A percentile compares a stretch with the other conserved stretches of the same genome.
phyloP scores from a whole-genome alignment of 2,113 vertebrate species.

The Entosphenus tridentatus region DNA sequence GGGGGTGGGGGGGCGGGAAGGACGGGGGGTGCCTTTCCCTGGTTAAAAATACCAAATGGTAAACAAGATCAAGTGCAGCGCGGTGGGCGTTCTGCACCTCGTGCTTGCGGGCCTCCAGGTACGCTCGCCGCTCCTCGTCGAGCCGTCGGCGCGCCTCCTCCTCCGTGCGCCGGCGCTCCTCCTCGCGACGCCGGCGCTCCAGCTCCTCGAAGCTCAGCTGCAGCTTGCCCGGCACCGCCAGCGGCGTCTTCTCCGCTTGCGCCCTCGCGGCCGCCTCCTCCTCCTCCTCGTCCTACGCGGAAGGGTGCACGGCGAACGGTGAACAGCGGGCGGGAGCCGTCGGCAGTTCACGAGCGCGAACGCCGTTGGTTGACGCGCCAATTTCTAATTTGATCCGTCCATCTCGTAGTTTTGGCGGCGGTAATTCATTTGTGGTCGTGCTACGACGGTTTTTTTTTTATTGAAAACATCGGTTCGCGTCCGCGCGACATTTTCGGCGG shows the following conservation, averaged over 20 bases:
- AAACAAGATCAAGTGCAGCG: neutral
- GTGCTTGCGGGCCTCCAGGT: constrained; percentile 70
- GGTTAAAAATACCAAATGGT: neutral
- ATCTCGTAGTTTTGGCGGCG: too few relatives aligned
- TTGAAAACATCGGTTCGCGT: too few relatives aligned
- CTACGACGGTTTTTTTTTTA: too few relatives aligned
- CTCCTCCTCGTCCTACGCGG: constrained; percentile 8
- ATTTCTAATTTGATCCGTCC: too few relatives aligned
- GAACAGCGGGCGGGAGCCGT: too few relatives aligned
- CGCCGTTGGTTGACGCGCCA: too few relatives aligned
- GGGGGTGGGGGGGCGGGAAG: too few relatives aligned
- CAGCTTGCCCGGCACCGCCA: constrained; percentile 41
- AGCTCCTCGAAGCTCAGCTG: constrained; percentile 75
- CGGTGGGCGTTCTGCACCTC: constrained; percentile 31
- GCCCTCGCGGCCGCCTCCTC: neutral
- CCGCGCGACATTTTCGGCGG: too few relatives aligned
- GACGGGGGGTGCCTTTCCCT: too few relatives aligned
- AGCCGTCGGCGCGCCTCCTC: constrained; percentile 55
- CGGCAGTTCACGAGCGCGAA: too few relatives aligned
- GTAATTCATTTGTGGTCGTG: too few relatives aligned
- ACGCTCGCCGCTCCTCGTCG: constrained; percentile 66
- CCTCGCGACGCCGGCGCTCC: constrained; percentile 62
- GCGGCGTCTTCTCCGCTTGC: constrained; percentile 21
- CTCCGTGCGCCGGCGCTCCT: constrained; percentile 49
- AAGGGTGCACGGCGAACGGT: too few relatives aligned